These are phyloP conservation scores for Oreonectes daqikongensis DNA, from an alignment of 2,797 vertebrate species.

Conservation along the genomic window DNA sequence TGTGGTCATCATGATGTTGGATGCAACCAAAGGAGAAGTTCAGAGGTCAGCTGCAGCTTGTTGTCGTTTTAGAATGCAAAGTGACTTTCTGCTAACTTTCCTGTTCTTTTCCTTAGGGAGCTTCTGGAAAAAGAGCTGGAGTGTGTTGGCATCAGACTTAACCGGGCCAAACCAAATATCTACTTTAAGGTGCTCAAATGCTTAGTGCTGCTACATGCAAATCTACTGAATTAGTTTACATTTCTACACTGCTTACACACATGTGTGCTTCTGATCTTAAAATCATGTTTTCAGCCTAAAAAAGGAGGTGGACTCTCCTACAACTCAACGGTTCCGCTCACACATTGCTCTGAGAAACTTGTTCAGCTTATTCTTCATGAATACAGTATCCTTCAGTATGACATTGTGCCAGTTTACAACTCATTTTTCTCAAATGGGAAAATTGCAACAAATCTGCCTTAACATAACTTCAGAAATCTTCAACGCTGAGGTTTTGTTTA, in stretches of 20 bases:
- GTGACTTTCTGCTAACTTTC: background rate
- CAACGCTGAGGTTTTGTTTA: slow-evolving; percentile 96
- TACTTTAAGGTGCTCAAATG: slow-evolving; percentile 90
- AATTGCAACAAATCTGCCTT: slow-evolving; percentile 55
- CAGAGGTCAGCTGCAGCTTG: slow-evolving; percentile 81
- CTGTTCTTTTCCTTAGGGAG: slow-evolving; percentile 67
- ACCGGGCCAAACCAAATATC: slow-evolving; percentile 95
- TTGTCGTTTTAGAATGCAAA: background rate
- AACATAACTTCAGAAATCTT: slow-evolving; percentile 89
- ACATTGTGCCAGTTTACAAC: background rate
- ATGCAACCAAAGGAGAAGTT: slow-evolving; percentile 96
- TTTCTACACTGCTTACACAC: background rate
- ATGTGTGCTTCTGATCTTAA: background rate
- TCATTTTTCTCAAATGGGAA: background rate
- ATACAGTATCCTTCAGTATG: slow-evolving; percentile 91
- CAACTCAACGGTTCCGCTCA: slow-evolving; percentile 94
- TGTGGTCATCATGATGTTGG: slow-evolving; percentile 98
- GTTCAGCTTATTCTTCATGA: slow-evolving; percentile 98
- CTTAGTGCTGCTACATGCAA: background rate
- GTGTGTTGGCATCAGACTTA: slow-evolving; percentile 95
- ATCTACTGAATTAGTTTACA: background rate
- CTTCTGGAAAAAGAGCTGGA: slow-evolving; percentile 97
- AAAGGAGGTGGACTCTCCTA: slow-evolving; percentile 97
- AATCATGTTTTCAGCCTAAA: slow-evolving; percentile 80
- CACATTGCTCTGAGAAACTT: slow-evolving; percentile 95